These are phyloP conservation scores for Varanus salvator DNA, from an alignment of 2,113 vertebrate genomes.

Conservation along the genomic window DNA sequence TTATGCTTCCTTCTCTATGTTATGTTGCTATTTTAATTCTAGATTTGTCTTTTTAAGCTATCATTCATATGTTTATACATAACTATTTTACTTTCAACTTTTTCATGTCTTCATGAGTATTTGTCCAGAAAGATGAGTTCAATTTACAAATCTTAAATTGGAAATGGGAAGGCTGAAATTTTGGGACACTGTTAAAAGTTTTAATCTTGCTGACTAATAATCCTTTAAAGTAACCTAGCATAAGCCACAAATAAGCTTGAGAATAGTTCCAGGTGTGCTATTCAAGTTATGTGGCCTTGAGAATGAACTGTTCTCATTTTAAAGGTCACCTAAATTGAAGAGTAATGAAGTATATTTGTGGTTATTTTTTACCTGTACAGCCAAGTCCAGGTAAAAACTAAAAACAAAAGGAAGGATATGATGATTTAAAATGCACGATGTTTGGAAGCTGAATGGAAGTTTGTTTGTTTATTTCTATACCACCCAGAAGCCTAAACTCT, in stretches of 20 bases:
- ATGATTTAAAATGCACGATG: background rate
- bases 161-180: background rate
- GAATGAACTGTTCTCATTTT: background rate
- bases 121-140: background rate
- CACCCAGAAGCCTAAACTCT: too few species aligned
- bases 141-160: background rate
- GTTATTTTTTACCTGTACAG: background rate
- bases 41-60: background rate
- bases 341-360: slow-evolving; percentile 16
- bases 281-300: background rate
- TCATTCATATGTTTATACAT: background rate
- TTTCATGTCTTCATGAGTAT: background rate
- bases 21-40: background rate
- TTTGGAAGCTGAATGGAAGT: background rate
- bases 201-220: background rate
- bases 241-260: background rate
- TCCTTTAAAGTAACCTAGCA: slow-evolving; percentile 10
- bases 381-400: background rate
- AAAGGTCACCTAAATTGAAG: rapidly evolving
- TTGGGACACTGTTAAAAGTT: background rate
- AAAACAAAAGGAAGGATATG: background rate
- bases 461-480: too few species aligned
- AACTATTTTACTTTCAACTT: background rate
- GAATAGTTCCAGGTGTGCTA: slow-evolving; percentile 6
- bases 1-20: background rate